Evolutionary conservation across 2,113 vertebrate species (phyloP).

Genomic region (Rutilus rutilus): DNA sequence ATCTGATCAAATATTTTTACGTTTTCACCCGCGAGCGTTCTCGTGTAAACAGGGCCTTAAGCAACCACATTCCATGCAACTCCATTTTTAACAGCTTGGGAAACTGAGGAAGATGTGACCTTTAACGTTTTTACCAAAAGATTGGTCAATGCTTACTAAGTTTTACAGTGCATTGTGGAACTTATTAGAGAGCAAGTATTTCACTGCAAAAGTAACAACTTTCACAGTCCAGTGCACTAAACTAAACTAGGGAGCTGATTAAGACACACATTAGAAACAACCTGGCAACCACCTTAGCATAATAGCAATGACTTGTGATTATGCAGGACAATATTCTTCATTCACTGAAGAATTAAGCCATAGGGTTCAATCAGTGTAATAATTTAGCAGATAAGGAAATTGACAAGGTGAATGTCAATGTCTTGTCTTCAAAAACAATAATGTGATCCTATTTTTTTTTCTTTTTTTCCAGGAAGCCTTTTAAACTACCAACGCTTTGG

Average conservation of each 20-base stretch:
- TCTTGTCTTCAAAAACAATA: not conserved
- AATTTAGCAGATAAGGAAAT: not conserved
- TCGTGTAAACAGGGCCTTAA: no score
- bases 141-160: no score
- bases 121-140: no score
- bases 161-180: not conserved
- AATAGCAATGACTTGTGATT: not conserved
- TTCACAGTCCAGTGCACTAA: not conserved
- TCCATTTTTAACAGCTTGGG: no score
- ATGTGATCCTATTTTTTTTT: slow-evolving; percentile 19
- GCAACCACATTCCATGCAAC: no score
- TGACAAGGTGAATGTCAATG: not conserved
- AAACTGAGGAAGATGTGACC: no score
- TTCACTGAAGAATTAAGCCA: not conserved
- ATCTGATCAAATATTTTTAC: no score
- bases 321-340: not conserved
- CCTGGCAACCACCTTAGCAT: not conserved
- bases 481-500: slow-evolving; percentile 17
- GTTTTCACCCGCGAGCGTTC: no score
- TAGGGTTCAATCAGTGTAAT: not conserved
- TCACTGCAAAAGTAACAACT: not conserved
- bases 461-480: slow-evolving; percentile 23
- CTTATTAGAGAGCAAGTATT: not conserved
- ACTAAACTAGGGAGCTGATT: not conserved
- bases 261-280: not conserved